Percentiles rank a stretch among this genome's conserved stretches.
Conservation (phyloP, 2,113 vertebrate species). For the Eulemur macaco region DNA sequence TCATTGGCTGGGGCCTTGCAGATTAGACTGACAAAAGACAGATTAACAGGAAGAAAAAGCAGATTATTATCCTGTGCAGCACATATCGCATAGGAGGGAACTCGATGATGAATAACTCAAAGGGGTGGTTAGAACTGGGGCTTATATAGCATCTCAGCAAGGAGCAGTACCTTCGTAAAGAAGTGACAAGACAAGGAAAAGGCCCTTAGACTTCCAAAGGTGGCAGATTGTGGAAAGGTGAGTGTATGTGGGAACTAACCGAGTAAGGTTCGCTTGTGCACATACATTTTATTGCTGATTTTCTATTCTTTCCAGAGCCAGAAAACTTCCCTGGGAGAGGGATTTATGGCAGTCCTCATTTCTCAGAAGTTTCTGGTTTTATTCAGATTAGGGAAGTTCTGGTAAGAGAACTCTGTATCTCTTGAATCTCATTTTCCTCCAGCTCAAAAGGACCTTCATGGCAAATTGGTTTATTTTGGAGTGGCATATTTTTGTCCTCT, state of each 20-base stretch:
- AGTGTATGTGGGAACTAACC: fast-evolving
- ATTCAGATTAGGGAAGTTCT: background rate
- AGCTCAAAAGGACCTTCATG: background rate
- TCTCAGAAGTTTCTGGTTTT: background rate
- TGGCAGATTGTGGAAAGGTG: background rate
- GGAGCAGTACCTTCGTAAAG: background rate
- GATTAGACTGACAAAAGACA: background rate
- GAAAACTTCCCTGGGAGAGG: background rate
- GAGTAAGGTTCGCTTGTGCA: background rate
- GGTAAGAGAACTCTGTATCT: background rate
- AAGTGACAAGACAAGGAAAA: background rate
- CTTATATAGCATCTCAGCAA: background rate
- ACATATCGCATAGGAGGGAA: background rate
- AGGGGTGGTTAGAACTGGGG: background rate
- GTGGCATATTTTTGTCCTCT: background rate
- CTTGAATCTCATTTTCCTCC: background rate
- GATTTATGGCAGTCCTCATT: background rate
- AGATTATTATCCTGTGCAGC: background rate
- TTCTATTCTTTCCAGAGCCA: background rate
- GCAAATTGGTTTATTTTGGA: background rate
- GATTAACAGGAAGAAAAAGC: background rate
- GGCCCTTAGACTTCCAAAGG: background rate
- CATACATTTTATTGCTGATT: too few species aligned
- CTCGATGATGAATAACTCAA: background rate
- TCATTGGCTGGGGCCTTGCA: too few species aligned